Percentiles rank a stretch among this genome's conserved stretches.
Conservation (phyloP, 2,888 invertebrate genomes). For the Cataglyphis livida region DNA sequence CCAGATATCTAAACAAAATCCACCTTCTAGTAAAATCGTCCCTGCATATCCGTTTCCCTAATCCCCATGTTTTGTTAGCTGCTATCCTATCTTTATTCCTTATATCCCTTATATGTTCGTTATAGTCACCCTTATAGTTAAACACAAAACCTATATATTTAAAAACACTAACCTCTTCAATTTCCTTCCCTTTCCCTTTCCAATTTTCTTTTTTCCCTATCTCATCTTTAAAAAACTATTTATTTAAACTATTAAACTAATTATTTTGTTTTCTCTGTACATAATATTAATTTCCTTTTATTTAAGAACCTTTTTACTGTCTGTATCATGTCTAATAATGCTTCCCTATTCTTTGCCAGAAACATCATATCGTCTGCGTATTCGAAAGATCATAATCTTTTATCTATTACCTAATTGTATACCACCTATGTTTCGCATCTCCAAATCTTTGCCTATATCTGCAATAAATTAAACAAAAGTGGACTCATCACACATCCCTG, state of each 20-base stretch:
- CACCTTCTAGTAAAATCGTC: not conserved
- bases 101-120: not conserved
- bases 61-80: not conserved
- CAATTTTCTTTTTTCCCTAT: not conserved
- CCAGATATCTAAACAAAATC: not conserved
- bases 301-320: not conserved
- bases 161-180: not conserved
- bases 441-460: not conserved
- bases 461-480: not conserved
- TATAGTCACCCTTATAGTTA: not conserved
- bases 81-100: not conserved
- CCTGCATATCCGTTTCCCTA: not conserved
- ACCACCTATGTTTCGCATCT: not conserved
- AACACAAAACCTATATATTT: not conserved
- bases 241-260: too few relatives aligned
- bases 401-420: not conserved
- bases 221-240: not conserved
- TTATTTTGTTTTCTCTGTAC: too few relatives aligned
- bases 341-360: not conserved
- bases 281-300: not conserved
- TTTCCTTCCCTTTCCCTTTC: not conserved
- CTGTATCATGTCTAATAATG: not conserved
- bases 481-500: not conserved
- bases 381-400: not conserved
- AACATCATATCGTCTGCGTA: not conserved